Evolutionary conservation across 1,140 invertebrate genomes (phyloP).

Genomic region (Ladona fulva): DNA sequence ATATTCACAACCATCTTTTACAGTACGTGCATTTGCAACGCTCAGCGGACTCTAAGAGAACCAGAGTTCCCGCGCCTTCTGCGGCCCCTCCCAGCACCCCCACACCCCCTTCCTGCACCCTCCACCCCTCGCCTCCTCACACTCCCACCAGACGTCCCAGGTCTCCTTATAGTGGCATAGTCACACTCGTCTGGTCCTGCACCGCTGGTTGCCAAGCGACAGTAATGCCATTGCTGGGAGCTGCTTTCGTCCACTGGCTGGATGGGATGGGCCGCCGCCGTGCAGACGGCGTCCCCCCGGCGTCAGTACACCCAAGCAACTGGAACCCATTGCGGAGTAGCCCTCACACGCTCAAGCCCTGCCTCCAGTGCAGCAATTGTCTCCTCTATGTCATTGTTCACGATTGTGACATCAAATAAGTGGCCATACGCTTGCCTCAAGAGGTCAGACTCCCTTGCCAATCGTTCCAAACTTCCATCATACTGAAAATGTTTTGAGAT

Average conservation of each 20-base stretch:
- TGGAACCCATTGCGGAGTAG: conserved; percentile 89
- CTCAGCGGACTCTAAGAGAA: background rate
- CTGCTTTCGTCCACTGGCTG: background rate
- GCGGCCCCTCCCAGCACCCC: background rate
- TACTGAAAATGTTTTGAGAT: conserved; percentile 49
- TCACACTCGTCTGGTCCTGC: background rate
- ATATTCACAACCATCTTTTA: background rate
- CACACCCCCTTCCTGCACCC: background rate
- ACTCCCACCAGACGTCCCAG: background rate
- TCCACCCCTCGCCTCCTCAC: background rate
- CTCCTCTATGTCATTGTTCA: conserved; percentile 99
- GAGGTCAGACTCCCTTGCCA: conserved; percentile 92
- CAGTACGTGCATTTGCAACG: background rate
- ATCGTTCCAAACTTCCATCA: conserved; percentile 89
- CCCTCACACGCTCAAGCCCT: conserved; percentile 81
- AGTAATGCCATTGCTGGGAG: background rate
- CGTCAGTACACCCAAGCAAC: conserved; percentile 92
- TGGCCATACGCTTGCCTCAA: conserved; percentile 93
- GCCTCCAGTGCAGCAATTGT: conserved; percentile 87
- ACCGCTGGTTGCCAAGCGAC: background rate
- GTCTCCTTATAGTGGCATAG: background rate
- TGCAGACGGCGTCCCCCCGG: background rate
- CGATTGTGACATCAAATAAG: conserved; percentile 95
- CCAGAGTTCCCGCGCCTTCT: background rate
- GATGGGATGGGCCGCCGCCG: background rate